Conservation (phyloP, 1,140 invertebrate species). For the Platorchestia sp. region DNA sequence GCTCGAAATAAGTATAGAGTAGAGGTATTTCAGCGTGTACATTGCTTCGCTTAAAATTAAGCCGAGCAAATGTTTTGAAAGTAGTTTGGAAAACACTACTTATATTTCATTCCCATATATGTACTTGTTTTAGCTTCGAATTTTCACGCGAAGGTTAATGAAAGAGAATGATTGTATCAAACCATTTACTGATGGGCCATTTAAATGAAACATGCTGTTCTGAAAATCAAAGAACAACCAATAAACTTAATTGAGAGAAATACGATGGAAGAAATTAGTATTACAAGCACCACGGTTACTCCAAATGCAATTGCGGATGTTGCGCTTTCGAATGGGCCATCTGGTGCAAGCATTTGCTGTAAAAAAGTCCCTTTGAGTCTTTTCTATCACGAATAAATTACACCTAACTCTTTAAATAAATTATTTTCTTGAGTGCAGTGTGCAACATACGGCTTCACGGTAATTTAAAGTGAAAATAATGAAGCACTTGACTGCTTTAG, state of each 20-base stretch:
- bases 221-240: too few species aligned
- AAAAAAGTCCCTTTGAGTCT: background rate
- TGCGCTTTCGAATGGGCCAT: background rate
- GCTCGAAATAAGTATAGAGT: background rate
- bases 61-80: background rate
- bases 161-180: too few species aligned
- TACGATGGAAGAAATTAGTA: background rate
- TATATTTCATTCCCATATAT: background rate
- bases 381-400: background rate
- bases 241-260: background rate
- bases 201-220: too few species aligned
- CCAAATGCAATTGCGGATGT: background rate
- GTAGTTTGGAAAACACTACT: background rate
- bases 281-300: background rate
- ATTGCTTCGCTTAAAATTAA: background rate
- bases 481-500: background rate
- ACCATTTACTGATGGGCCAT: too few species aligned
- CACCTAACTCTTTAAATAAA: background rate
- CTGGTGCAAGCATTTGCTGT: background rate
- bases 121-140: too few species aligned
- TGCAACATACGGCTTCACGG: background rate
- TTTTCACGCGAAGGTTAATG: too few species aligned
- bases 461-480: background rate
- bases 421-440: background rate
- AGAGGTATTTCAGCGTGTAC: background rate